Base-by-base conservation (phyloP, 2,113 vertebrate genomes). In the Anoplopoma fimbria region DNA sequence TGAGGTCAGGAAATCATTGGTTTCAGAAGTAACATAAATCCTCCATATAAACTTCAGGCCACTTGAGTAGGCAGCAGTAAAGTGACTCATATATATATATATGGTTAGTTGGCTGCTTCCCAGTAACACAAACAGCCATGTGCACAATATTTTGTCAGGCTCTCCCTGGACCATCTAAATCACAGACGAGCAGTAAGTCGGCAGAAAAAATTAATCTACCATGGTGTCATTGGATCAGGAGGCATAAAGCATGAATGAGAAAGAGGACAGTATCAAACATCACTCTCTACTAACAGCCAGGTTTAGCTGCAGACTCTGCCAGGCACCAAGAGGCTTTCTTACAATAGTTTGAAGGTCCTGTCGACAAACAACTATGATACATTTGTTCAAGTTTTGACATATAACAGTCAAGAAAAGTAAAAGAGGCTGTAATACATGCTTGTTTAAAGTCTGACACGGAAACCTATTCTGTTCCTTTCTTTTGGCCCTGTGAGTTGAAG, bases 31-130 rank as follows among this genome's bases (percentile, higher is more conserved):
- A 75, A 64, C 71, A 61, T 60, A 85, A 83, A 84, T 65, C 74
- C 51, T 53, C 17, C 45, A 58, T 60, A 75, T 68, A 75, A 85
- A 63, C 51, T 38, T 53, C 17, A 45, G 69, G 34, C 19, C n/a
- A 47, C 69, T 9, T 51, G 34, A 81, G 58, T 19, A 14, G 73
- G 68, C 82, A 67, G 63, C 72, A 61, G 53, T 69, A 38, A 73
- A 69, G 19, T 75, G 63, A 88, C 15, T 85, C 63, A 80, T 79
- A 67, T 82, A 69, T 81, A 81, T 79, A 69, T 82, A 70, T 82
- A 75, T 45, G 71, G 53, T 19, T 25, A 63, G 25, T 75, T 21
- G 74, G 76, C 77, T 13, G 38, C 27, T 23, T 76, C 67, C 75
- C n/a, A 74, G 51, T n/a, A 47, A 53, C 75, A 75, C 55, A 64